Percentiles rank a stretch among this genome's conserved stretches.
These are phyloP conservation scores for Sarcoramphus papa DNA, from an alignment of 2,797 vertebrate genomes.

Conservation along the genomic window DNA sequence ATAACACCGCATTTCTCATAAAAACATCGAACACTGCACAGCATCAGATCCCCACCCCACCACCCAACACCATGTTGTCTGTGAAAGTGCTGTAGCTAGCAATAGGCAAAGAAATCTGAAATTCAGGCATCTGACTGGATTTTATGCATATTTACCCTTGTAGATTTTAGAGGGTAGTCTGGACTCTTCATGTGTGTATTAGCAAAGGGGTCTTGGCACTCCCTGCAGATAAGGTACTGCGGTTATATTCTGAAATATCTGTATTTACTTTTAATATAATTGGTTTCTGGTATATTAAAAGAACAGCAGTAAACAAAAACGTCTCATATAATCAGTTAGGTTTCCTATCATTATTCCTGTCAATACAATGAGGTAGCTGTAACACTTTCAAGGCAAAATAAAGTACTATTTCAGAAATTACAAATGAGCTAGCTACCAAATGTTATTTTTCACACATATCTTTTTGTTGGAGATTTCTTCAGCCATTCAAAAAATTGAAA, in stretches of 20 bases:
- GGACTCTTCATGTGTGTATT: not conserved
- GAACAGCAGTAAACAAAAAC: not conserved
- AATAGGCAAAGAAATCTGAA: not conserved
- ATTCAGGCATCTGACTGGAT: not conserved
- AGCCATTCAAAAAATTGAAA: not conserved
- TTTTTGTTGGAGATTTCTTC: not conserved
- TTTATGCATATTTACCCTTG: not conserved
- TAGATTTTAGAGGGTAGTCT: not conserved
- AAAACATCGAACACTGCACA: not conserved
- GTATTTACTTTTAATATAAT: not conserved
- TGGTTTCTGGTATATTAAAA: not conserved
- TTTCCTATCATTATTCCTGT: not conserved
- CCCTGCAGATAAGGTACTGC: not conserved
- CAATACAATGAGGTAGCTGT: not conserved
- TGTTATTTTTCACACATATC: not conserved
- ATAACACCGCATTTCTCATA: not conserved
- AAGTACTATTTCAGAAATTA: not conserved
- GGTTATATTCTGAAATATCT: not conserved
- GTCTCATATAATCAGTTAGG: not conserved
- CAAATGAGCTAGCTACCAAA: not conserved
- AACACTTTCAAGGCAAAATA: not conserved
- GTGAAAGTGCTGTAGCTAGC: not conserved
- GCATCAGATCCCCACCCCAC: not conserved
- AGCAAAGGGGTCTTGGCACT: not conserved
- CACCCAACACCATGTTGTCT: fast-evolving